Base-by-base conservation (phyloP, 2,888 invertebrate species). In the Linnaemya tessellans region DNA sequence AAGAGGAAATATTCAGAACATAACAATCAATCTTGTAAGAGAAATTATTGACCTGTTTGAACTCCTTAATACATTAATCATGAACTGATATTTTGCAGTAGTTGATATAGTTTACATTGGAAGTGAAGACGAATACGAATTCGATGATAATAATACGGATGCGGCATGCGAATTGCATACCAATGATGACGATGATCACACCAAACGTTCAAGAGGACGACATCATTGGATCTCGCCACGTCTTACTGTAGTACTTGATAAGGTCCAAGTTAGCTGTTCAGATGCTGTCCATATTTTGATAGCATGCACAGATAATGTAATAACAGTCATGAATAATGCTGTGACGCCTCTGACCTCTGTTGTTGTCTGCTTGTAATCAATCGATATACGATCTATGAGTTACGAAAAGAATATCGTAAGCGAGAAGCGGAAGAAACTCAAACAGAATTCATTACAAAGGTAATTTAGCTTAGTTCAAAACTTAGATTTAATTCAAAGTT, bases 1-100 rank as follows among this genome's bases (percentile, higher is more conserved):
- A 67, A 67, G 65, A 68, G 51, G 54, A 68, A 68, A 49, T 68
- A 49, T 54, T 68, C 49, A 68, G 68, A 68, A 68, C 25, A 51
- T 25, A 56, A 56, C 56, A 35, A 68, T 68, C 68, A 68, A 49
- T 68, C 43, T 43, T 43, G 13, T 43, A 43, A 43, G 43, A 13
- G 43, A 43, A 43, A 43, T 13, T 43, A 43, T 49, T 49, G 49
- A 49, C 3, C 49, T 49, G 49, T 49, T 18, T 18, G 49, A 49
- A n/a, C 11, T 49, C 49, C 18, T 49, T 49, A 49, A 49, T 18
- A 49, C 49, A 49, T 49, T 9, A 49, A 49, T 18, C 49, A 49
- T 49, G n/a, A n/a, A 43, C 43, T 43, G 43, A 43, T 43, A 43
- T 43, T 43, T 43, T 43, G 43, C 43, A 13, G 43, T 49, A 49